These are phyloP conservation scores for Biston stratarius DNA, from an alignment of 2,888 invertebrate species.

Conservation along the genomic window DNA sequence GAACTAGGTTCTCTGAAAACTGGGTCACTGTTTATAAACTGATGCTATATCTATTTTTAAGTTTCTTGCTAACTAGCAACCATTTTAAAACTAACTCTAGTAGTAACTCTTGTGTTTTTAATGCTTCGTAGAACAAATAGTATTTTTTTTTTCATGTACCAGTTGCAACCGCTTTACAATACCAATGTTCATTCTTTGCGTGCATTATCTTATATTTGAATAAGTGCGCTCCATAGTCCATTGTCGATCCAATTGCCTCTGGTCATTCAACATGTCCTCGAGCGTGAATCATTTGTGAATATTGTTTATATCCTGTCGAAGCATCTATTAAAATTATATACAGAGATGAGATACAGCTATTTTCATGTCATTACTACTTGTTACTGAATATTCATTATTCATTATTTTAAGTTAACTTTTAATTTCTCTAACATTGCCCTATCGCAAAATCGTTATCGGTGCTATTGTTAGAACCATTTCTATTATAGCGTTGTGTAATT, in stretches of 20 bases:
- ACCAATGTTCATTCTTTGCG: slow-evolving; percentile 30
- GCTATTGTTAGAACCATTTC: slow-evolving; percentile 5
- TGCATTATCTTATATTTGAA: slow-evolving; percentile 55
- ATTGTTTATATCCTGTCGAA: slow-evolving; percentile 51
- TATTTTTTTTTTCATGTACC: neutral
- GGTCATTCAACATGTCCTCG: slow-evolving; percentile 51
- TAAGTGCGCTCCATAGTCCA: slow-evolving; percentile 59
- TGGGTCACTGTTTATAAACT: slow-evolving; percentile 48
- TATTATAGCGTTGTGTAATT: neutral
- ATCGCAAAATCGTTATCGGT: neutral
- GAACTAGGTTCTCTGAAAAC: slow-evolving; percentile 44
- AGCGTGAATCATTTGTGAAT: slow-evolving; percentile 54
- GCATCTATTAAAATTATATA: slow-evolving; percentile 31
- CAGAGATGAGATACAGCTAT: neutral
- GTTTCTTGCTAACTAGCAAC: slow-evolving; percentile 9
- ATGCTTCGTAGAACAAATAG: neutral
- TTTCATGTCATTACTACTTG: neutral
- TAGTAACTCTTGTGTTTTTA: too few relatives aligned
- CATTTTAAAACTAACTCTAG: slow-evolving; percentile 1
- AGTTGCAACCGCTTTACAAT: neutral
- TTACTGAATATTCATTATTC: neutral
- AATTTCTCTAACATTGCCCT: neutral
- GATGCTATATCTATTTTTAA: slow-evolving; percentile 25
- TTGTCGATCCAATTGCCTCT: slow-evolving; percentile 55
- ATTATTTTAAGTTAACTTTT: neutral